A percentile compares a stretch with the other conserved stretches of the same genome.
These are phyloP conservation scores for Monoplex corrugatus DNA, from an alignment of 2,888 invertebrate genomes.

Conservation along the genomic window DNA sequence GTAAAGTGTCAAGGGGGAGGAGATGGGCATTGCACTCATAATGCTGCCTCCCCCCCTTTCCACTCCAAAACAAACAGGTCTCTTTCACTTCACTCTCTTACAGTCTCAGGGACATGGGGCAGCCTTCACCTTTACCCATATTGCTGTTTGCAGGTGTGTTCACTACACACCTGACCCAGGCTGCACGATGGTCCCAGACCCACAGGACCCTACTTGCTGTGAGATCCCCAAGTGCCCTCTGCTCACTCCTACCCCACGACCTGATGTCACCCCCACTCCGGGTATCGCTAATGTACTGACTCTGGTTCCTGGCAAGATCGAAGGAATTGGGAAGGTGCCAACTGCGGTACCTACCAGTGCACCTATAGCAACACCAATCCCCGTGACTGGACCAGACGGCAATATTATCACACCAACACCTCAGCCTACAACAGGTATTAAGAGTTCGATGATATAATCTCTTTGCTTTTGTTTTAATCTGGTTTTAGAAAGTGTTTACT, in stretches of 20 bases:
- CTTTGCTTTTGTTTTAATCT: too few relatives aligned
- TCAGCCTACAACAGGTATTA: conserved; percentile 10
- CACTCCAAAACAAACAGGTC: too few relatives aligned
- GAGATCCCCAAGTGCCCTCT: conserved; percentile 63
- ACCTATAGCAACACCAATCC: background rate
- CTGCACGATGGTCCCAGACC: conserved; percentile 63
- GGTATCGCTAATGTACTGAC: conserved; percentile 63
- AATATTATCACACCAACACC: conserved; percentile 41
- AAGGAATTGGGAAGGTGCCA: conserved; percentile 48
- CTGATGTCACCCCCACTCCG: conserved; percentile 63
- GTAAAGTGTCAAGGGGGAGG: too few relatives aligned
- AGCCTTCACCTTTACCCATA: too few relatives aligned
- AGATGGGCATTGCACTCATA: too few relatives aligned
- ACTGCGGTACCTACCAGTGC: conserved; percentile 30
- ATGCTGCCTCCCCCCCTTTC: too few relatives aligned
- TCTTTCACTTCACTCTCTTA: too few relatives aligned
- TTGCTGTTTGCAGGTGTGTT: conserved; percentile 57
- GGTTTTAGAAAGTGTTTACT: background rate
- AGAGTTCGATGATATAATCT: too few relatives aligned
- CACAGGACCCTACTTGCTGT: conserved; percentile 66
- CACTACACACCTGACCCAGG: conserved; percentile 59
- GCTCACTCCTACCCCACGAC: conserved; percentile 49
- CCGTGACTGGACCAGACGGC: conserved; percentile 35
- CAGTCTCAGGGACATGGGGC: too few relatives aligned
- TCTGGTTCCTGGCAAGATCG: conserved; percentile 44